Conservation (phyloP, 2,113 vertebrate species). For the Oryzias woworae region DNA sequence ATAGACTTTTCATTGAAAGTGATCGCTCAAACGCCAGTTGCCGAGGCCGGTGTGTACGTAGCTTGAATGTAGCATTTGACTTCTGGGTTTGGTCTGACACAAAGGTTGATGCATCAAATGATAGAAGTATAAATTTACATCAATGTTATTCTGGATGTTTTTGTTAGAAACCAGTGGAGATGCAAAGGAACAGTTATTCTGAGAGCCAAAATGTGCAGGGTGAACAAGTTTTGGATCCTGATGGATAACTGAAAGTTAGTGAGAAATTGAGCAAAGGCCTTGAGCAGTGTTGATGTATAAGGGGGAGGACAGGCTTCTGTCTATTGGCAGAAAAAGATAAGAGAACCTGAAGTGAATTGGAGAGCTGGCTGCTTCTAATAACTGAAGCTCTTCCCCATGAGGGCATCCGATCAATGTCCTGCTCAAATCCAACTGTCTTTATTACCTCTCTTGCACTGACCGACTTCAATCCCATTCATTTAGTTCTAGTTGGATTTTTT, state of each 20-base stretch:
- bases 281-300: neutral
- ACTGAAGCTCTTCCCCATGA: conserved; percentile 7
- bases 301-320: neutral
- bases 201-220: too few relatives aligned
- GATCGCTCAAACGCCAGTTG: too few relatives aligned
- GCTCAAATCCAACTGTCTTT: neutral
- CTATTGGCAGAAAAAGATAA: conserved; percentile 10
- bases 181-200: too few relatives aligned
- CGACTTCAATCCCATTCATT: neutral
- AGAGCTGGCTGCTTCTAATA: conserved; percentile 15
- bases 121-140: too few relatives aligned
- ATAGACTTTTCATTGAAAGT: too few relatives aligned
- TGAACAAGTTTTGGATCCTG: too few relatives aligned
- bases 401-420: conserved; percentile 10
- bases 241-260: neutral
- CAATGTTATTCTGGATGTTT: too few relatives aligned
- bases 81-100: too few relatives aligned
- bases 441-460: neutral
- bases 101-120: too few relatives aligned
- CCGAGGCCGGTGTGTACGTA: too few relatives aligned
- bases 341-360: conserved; percentile 11
- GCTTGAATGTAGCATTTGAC: too few relatives aligned
- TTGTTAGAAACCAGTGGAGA: too few relatives aligned
- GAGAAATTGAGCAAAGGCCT: neutral
- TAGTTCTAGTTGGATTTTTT: neutral